Conservation (phyloP, 2,113 vertebrate species). For the Gymnogyps californianus region DNA sequence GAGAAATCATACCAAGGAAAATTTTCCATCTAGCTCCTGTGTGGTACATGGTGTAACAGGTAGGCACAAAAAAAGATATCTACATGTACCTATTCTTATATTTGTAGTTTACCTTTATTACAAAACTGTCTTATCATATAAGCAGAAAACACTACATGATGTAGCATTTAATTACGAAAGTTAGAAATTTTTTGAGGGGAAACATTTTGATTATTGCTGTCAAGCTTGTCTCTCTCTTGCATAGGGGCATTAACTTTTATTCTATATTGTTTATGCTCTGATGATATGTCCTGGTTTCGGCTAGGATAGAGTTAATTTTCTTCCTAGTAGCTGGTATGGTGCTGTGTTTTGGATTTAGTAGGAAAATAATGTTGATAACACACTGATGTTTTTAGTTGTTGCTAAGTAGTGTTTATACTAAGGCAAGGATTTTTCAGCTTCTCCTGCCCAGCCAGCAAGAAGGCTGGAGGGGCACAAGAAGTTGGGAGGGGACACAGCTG, state of each 20-base stretch:
- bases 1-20: not conserved
- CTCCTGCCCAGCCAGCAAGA: too few species aligned
- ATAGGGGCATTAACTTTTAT: not conserved
- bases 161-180: not conserved
- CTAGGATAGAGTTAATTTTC: too few species aligned
- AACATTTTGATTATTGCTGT: not conserved
- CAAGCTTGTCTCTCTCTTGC: not conserved
- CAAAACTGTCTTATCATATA: not conserved
- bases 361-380: too few species aligned
- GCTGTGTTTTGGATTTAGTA: too few species aligned
- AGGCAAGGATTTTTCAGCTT: too few species aligned
- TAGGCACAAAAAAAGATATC: not conserved
- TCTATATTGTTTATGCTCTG: not conserved
- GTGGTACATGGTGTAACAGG: not conserved
- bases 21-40: not conserved
- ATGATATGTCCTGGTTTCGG: not conserved
- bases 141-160: not conserved
- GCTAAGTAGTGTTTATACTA: too few species aligned
- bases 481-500: too few species aligned
- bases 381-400: too few species aligned
- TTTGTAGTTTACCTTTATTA: not conserved
- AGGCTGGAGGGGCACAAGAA: too few species aligned
- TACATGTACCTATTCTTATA: not conserved
- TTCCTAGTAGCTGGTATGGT: too few species aligned
- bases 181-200: not conserved